Conservation (phyloP, 2,113 vertebrate genomes). For the Corythoichthys intestinalis region DNA sequence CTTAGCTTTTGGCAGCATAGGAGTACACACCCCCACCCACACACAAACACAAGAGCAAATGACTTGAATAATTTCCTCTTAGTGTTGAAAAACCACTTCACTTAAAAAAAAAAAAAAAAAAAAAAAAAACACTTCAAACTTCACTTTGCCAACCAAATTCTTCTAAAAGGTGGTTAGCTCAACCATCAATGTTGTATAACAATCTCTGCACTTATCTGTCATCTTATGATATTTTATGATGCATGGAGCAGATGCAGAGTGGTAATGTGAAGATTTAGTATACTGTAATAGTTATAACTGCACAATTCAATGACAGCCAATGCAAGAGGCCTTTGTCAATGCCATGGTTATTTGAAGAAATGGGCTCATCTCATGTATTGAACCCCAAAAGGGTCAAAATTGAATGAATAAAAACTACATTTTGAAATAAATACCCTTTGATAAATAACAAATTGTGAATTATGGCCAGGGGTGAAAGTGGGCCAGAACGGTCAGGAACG, state of each 20-base stretch:
- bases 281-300: background rate
- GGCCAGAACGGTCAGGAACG: too few relatives aligned
- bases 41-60: constrained; percentile 1
- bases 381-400: too few relatives aligned
- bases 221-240: background rate
- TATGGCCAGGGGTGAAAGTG: too few relatives aligned
- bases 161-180: constrained; percentile 7
- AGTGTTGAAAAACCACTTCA: constrained; percentile 3
- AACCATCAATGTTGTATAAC: background rate
- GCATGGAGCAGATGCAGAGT: background rate
- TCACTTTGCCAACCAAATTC: constrained; percentile 9
- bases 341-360: too few relatives aligned
- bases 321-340: too few relatives aligned
- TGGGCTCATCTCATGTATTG: too few relatives aligned
- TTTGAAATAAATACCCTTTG: too few relatives aligned
- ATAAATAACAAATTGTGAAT: too few relatives aligned
- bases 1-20: constrained; percentile 47
- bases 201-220: background rate
- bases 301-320: too few relatives aligned
- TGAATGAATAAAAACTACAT: too few relatives aligned
- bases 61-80: constrained; percentile 1
- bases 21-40: background rate
- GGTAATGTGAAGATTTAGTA: background rate
- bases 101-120: too few relatives aligned
- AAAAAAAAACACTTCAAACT: background rate